phyloP scores from a whole-genome alignment of 2,888 invertebrate genomes.

The Agonopterix heracliana region DNA sequence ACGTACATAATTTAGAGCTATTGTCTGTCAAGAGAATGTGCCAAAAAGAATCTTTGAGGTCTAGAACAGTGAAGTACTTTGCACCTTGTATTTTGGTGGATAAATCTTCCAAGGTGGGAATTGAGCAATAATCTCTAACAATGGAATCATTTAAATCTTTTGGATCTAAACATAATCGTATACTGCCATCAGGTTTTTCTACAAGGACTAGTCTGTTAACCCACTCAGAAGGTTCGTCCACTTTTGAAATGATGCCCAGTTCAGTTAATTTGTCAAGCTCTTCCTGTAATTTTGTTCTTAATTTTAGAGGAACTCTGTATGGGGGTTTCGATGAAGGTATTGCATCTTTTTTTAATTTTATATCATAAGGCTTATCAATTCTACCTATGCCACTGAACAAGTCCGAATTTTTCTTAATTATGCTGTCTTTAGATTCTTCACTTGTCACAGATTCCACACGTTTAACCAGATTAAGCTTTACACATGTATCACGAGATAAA shows the following conservation, averaged over 20 bases:
- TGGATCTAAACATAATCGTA: constrained; percentile 6
- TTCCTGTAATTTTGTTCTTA: too few species aligned
- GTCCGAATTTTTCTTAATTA: background rate
- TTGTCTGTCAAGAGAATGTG: background rate
- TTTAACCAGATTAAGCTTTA: background rate
- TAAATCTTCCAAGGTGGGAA: background rate
- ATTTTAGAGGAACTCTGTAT: too few species aligned
- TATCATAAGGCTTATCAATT: background rate
- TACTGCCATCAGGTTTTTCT: constrained; percentile 3
- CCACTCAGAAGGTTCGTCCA: constrained; percentile 6
- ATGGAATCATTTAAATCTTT: constrained; percentile 6
- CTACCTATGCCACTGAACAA: background rate
- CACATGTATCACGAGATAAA: background rate
- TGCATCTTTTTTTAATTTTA: background rate
- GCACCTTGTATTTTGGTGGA: background rate
- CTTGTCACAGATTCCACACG: background rate
- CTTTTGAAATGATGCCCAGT: constrained; percentile 6
- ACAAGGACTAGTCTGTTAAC: constrained; percentile 7
- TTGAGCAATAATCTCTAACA: constrained; percentile 3
- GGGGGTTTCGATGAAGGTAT: background rate
- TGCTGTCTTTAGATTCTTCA: background rate
- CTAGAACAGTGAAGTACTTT: constrained; percentile 4
- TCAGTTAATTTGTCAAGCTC: background rate
- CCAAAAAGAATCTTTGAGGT: constrained; percentile 2
- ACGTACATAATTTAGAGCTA: constrained; percentile 1